These are phyloP conservation scores for Globodera ellingtonae DNA, from an alignment of 1,140 invertebrate species.

Conservation along the genomic window DNA sequence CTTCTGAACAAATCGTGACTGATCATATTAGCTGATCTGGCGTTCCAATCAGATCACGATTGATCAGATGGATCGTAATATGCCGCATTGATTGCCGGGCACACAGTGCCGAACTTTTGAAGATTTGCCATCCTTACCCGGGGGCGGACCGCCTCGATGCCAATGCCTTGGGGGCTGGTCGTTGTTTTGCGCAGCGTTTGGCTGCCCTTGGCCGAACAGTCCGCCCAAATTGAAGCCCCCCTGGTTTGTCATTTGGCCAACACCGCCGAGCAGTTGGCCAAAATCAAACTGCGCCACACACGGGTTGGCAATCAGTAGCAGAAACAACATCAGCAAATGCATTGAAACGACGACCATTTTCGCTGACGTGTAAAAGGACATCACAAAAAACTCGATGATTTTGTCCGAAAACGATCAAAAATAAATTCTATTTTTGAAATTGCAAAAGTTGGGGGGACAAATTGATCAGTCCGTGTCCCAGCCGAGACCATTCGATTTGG, in stretches of 20 bases:
- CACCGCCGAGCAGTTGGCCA: neutral
- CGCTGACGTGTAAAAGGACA: neutral
- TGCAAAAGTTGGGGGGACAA: too few relatives aligned
- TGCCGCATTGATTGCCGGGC: too few relatives aligned
- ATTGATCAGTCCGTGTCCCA: too few relatives aligned
- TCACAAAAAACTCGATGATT: neutral
- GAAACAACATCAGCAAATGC: neutral
- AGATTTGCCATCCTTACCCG: neutral
- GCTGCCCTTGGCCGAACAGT: neutral
- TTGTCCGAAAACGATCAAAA: neutral
- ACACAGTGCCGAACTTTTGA: too few relatives aligned
- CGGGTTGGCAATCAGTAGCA: neutral
- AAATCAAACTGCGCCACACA: neutral
- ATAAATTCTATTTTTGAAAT: too few relatives aligned
- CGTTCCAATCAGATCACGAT: too few relatives aligned
- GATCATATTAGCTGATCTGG: too few relatives aligned
- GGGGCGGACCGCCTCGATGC: neutral
- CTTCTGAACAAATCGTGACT: too few relatives aligned
- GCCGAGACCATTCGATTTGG: too few relatives aligned
- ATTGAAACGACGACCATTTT: neutral
- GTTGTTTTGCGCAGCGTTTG: neutral
- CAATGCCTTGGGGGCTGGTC: neutral
- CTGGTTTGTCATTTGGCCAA: neutral
- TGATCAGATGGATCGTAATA: too few relatives aligned
- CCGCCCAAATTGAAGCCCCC: slow-evolving; percentile 2